These are phyloP conservation scores for Sycophila sp. DNA, from an alignment of 1,140 invertebrate genomes.

Conservation along the genomic window DNA sequence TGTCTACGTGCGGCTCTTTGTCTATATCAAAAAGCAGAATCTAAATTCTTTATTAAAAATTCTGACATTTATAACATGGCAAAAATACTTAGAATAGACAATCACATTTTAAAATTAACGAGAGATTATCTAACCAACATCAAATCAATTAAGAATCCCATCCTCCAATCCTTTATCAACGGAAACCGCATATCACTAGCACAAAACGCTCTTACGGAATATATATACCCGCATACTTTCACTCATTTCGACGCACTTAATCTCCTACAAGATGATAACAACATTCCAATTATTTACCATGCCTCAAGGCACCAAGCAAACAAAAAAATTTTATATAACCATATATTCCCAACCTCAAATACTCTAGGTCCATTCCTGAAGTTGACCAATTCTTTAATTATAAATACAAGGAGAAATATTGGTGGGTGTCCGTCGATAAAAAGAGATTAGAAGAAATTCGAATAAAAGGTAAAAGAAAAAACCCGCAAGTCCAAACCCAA, in stretches of 20 bases:
- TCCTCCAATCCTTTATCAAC: background rate
- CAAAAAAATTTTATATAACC: background rate
- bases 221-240: background rate
- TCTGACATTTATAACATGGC: conserved; percentile 3
- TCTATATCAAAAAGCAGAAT: background rate
- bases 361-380: background rate
- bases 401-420: background rate
- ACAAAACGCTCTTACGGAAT: too few relatives aligned
- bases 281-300: background rate
- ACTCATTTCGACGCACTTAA: background rate
- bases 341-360: background rate
- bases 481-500: too few relatives aligned
- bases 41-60: background rate
- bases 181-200: too few relatives aligned
- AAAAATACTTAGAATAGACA: conserved; percentile 6
- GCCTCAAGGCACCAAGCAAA: background rate
- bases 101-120: background rate
- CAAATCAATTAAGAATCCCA: background rate
- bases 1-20: too few relatives aligned
- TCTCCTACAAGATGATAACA: background rate
- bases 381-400: background rate
- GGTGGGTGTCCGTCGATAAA: background rate
- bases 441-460: background rate
- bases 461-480: too few relatives aligned
- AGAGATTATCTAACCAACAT: background rate